phyloP scores from a whole-genome alignment of 2,797 vertebrate species.

The Alosa sapidissima region DNA sequence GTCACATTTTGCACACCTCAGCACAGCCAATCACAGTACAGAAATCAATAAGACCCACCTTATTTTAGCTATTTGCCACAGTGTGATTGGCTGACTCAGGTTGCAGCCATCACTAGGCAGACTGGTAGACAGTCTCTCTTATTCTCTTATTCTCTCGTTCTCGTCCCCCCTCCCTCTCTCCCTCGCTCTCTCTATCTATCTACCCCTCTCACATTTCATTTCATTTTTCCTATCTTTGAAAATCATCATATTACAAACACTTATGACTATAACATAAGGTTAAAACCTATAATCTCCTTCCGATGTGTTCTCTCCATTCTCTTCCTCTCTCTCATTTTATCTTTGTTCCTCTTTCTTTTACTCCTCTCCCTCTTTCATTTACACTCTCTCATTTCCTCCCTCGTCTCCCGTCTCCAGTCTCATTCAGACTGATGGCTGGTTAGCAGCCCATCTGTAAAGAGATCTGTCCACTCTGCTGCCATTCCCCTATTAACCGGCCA shows the following conservation, averaged over 20 bases:
- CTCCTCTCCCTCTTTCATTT: not conserved
- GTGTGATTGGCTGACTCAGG: constrained; percentile 27
- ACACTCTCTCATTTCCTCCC: not conserved
- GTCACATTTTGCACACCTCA: not conserved
- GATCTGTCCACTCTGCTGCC: constrained; percentile 16
- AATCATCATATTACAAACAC: not conserved
- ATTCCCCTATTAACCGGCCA: not conserved
- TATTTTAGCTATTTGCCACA: constrained; percentile 19
- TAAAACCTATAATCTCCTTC: not conserved
- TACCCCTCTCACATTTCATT: not conserved
- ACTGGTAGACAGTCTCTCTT: constrained; percentile 22
- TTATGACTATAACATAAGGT: not conserved
- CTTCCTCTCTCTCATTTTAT: not conserved
- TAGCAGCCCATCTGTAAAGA: constrained; percentile 6
- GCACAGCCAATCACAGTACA: constrained; percentile 22
- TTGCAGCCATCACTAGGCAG: constrained; percentile 42
- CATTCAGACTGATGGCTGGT: not conserved
- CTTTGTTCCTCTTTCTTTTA: not conserved
- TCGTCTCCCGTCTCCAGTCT: not conserved
- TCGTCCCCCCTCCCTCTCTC: not conserved
- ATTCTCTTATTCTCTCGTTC: not conserved
- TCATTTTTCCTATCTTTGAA: not conserved
- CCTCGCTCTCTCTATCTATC: constrained; percentile 18
- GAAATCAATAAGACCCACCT: constrained; percentile 33
- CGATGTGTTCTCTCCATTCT: not conserved